Evolutionary conservation across 2,797 vertebrate genomes (phyloP).

Genomic region (Salarias fasciatus): DNA sequence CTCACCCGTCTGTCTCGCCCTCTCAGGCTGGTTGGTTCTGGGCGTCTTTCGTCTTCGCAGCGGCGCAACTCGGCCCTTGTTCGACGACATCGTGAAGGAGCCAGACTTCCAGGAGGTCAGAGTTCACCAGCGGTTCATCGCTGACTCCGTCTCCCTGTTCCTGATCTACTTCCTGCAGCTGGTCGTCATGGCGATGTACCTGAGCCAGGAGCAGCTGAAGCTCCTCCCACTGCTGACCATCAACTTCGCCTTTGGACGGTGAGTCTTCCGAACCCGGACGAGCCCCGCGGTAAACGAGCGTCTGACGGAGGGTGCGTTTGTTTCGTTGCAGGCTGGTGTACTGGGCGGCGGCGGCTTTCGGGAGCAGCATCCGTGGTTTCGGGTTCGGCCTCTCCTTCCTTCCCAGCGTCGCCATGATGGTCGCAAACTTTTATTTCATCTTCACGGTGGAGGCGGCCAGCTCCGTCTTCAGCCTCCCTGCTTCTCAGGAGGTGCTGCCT

Average conservation of each 20-base stretch:
- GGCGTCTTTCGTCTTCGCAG: conserved; percentile 84
- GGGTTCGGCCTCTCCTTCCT: conserved; percentile 93
- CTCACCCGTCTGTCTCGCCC: neutral
- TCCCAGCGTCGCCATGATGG: conserved; percentile 87
- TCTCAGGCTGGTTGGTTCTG: conserved; percentile 87
- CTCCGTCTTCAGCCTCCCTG: conserved; percentile 74
- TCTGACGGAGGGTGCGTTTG: neutral
- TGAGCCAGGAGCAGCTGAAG: conserved; percentile 89
- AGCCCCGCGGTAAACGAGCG: neutral
- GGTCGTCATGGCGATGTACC: conserved; percentile 88
- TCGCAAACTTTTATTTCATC: conserved; percentile 92
- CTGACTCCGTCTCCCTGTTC: conserved; percentile 88
- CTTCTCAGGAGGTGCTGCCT: conserved; percentile 1
- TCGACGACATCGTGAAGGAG: conserved; percentile 62
- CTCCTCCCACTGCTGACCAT: conserved; percentile 89
- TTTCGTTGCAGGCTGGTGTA: conserved; percentile 84
- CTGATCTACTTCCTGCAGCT: conserved; percentile 93
- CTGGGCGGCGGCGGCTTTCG: conserved; percentile 86
- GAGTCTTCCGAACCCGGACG: neutral
- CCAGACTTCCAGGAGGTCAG: conserved; percentile 77
- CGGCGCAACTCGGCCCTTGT: conserved; percentile 75
- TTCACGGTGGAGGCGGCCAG: conserved; percentile 83
- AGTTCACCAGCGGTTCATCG: conserved; percentile 84
- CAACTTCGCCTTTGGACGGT: conserved; percentile 90
- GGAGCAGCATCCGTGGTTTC: conserved; percentile 87